These are phyloP conservation scores for Sylvicapra grimmia DNA, from an alignment of 2,113 vertebrate genomes.

Conservation along the genomic window DNA sequence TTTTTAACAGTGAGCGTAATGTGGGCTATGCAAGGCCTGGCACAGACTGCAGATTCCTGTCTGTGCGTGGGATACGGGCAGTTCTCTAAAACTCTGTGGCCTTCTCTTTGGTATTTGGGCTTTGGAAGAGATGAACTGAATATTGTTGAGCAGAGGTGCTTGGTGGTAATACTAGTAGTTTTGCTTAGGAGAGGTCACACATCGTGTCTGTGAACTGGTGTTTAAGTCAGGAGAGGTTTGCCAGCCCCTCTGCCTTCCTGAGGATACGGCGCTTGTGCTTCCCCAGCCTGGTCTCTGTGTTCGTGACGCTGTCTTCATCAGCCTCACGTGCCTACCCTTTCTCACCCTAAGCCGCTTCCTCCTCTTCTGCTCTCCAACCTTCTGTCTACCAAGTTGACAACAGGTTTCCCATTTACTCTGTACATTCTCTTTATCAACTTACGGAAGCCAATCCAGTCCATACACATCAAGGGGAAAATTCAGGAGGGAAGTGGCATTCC, in stretches of 20 bases:
- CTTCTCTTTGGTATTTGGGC: neutral
- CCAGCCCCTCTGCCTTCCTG: neutral
- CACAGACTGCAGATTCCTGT: fast-evolving
- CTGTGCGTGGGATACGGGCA: neutral
- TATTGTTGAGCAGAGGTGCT: neutral
- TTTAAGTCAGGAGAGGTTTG: neutral
- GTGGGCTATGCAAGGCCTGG: no score
- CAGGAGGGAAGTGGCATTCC: neutral
- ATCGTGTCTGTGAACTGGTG: neutral
- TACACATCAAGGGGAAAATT: neutral
- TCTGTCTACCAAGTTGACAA: neutral
- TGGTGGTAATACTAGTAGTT: neutral
- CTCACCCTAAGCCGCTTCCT: neutral
- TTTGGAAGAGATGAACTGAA: neutral
- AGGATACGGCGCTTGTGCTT: neutral
- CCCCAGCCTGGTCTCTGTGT: neutral
- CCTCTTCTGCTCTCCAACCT: neutral
- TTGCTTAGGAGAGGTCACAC: neutral
- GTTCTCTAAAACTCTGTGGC: neutral
- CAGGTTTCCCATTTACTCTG: neutral
- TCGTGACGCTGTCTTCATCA: neutral
- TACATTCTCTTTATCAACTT: neutral
- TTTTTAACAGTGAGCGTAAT: neutral
- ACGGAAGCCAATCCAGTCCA: neutral
- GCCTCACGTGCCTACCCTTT: fast-evolving